Conservation (phyloP, 35 echinoderm and acorn worm species). For the Apostichopus parvimensis region DNA sequence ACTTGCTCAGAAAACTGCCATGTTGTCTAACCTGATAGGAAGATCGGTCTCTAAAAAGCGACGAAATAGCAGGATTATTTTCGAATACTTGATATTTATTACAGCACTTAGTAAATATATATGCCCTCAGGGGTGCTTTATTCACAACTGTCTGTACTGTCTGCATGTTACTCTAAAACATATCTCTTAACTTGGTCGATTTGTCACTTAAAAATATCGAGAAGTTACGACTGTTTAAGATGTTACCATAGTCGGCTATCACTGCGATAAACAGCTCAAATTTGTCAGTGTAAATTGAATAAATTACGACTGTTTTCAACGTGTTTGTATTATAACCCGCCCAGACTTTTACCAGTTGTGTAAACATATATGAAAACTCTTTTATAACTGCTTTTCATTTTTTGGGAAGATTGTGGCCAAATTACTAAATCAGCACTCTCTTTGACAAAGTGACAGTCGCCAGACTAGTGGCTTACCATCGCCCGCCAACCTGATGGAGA, state of each 20-base stretch:
- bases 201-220: neutral
- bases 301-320: constrained; percentile 8
- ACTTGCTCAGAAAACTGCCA: no score
- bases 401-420: neutral
- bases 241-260: neutral
- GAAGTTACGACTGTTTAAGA: neutral
- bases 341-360: neutral
- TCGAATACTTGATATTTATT: no score
- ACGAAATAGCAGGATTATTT: no score
- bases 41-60: no score
- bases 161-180: neutral
- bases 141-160: neutral
- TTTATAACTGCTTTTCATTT: neutral
- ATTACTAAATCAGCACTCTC: neutral
- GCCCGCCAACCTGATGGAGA: no score
- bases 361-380: neutral
- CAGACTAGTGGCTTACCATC: neutral
- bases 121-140: no score
- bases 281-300: neutral
- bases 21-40: no score
- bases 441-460: neutral
- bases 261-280: neutral
- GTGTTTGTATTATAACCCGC: constrained; percentile 2
- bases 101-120: no score
- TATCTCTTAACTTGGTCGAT: neutral